These are phyloP conservation scores for Conchocele bisecta DNA, from an alignment of 2,888 invertebrate species.

Conservation along the genomic window DNA sequence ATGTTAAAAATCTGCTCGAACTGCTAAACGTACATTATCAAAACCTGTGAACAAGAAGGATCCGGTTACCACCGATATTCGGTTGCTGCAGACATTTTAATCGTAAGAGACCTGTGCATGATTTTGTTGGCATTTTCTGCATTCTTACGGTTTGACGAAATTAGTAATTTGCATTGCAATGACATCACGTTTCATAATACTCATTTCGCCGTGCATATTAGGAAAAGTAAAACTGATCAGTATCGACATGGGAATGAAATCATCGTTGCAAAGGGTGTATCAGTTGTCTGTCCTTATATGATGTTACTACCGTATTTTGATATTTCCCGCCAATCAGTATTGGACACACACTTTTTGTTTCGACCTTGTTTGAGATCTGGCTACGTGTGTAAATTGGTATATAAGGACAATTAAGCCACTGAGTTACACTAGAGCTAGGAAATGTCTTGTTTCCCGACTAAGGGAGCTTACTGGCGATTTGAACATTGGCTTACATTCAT, in stretches of 20 bases:
- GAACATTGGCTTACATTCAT: slow-evolving; percentile 26
- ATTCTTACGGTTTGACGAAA: slow-evolving; percentile 32
- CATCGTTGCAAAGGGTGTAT: slow-evolving; percentile 39
- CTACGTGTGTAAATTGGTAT: not conserved
- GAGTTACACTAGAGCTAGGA: slow-evolving; percentile 22
- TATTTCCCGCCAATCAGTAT: not conserved
- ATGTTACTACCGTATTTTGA: slow-evolving; percentile 40
- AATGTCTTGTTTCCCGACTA: slow-evolving; percentile 4
- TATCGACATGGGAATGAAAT: slow-evolving; percentile 41
- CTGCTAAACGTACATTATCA: slow-evolving; percentile 25
- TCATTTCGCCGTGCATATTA: slow-evolving; percentile 35
- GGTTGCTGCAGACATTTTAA: not conserved
- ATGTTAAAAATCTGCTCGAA: slow-evolving; percentile 43
- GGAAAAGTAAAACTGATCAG: slow-evolving; percentile 53
- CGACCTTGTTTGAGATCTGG: slow-evolving; percentile 18
- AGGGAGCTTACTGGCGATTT: not conserved
- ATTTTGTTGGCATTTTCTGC: slow-evolving; percentile 23
- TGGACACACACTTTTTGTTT: not conserved
- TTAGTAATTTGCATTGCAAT: slow-evolving; percentile 28
- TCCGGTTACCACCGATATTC: slow-evolving; percentile 31
- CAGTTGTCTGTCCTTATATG: slow-evolving; percentile 45
- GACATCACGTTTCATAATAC: slow-evolving; percentile 26
- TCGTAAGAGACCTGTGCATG: slow-evolving; percentile 38
- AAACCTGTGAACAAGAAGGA: slow-evolving; percentile 42
- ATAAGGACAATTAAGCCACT: slow-evolving; percentile 17